phyloP scores from a whole-genome alignment of 2,888 invertebrate species.

The Cosmorhoe ocellata region DNA sequence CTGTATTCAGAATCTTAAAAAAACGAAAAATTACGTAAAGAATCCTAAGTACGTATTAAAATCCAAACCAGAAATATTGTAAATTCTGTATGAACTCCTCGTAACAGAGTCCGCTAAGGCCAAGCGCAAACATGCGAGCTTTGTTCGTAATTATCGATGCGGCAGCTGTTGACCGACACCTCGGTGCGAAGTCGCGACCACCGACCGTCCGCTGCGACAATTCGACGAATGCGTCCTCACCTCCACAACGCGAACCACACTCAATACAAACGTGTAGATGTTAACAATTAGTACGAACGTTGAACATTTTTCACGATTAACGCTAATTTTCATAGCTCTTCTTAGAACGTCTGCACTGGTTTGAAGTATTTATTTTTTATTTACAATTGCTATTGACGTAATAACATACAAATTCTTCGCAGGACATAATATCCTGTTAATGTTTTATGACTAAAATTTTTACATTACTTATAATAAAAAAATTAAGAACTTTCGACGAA shows the following conservation, averaged over 20 bases:
- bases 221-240: slow-evolving; percentile 68
- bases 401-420: too few species aligned
- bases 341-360: slow-evolving; percentile 29
- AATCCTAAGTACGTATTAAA: too few species aligned
- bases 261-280: slow-evolving; percentile 46
- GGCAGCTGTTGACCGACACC: slow-evolving; percentile 75
- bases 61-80: slow-evolving; percentile 34
- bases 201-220: slow-evolving; percentile 67
- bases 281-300: slow-evolving; percentile 50
- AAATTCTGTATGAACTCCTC: slow-evolving; percentile 50
- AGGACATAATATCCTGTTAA: too few species aligned
- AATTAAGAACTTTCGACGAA: too few species aligned
- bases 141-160: slow-evolving; percentile 77
- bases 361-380: slow-evolving; percentile 15
- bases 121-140: slow-evolving; percentile 63
- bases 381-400: background rate
- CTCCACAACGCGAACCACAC: slow-evolving; percentile 38
- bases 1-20: too few species aligned
- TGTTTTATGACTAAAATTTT: too few species aligned
- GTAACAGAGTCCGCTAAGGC: slow-evolving; percentile 57
- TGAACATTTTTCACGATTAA: slow-evolving; percentile 59
- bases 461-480: too few species aligned
- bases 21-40: too few species aligned
- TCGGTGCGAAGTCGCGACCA: slow-evolving; percentile 80
- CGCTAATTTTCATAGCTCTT: slow-evolving; percentile 39